Evolutionary conservation across 2,888 invertebrate species (phyloP).

Genomic region (Epiblema foenella): DNA sequence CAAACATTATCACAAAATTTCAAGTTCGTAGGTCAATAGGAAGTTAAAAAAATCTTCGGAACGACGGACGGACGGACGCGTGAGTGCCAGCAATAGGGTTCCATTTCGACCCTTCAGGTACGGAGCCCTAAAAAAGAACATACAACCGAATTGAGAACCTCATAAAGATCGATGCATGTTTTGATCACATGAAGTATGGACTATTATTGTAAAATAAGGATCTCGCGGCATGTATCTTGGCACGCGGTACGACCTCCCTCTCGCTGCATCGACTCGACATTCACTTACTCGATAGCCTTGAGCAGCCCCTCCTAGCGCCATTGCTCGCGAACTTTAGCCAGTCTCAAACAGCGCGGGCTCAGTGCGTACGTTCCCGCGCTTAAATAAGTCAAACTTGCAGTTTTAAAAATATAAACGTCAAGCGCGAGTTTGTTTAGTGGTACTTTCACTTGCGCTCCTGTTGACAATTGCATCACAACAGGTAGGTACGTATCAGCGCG

Average conservation of each 20-base stretch:
- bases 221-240: constrained; percentile 28
- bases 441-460: constrained; percentile 40
- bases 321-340: constrained; percentile 28
- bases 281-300: constrained; percentile 39
- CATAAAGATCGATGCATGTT: not conserved
- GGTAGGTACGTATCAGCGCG: constrained; percentile 19
- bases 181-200: not conserved
- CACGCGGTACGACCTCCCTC: constrained; percentile 37
- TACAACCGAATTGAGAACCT: too few species aligned
- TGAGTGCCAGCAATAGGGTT: too few species aligned
- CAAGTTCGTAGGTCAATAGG: too few species aligned
- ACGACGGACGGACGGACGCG: too few species aligned
- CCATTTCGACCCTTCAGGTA: too few species aligned
- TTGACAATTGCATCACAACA: constrained; percentile 43
- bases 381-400: constrained; percentile 16
- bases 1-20: too few species aligned
- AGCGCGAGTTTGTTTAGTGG: constrained; percentile 38
- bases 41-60: too few species aligned
- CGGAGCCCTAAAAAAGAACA: too few species aligned
- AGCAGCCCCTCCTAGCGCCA: constrained; percentile 20
- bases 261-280: constrained; percentile 34
- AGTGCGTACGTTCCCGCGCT: constrained; percentile 36
- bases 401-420: constrained; percentile 1
- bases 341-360: constrained; percentile 25
- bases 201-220: constrained; percentile 26